Evolutionary conservation across 2,888 invertebrate species (phyloP), one percentile per base, ranked within the genome.

Genomic region (Euplexia lucipara): DNA sequence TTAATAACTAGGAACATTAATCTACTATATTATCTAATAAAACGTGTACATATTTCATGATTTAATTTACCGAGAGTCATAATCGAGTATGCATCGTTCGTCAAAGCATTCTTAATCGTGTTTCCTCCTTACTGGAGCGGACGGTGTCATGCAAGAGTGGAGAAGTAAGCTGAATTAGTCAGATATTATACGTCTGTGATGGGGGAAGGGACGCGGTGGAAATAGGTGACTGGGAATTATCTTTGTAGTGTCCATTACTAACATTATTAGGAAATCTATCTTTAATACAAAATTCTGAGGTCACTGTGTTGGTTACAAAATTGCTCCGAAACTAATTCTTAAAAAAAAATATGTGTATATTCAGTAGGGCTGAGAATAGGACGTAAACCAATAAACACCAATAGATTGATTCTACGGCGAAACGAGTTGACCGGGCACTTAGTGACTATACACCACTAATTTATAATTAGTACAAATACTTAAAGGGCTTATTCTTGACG

Each of bases 91-190:
- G 70, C 67, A 79, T 70, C 71, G 75, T 79, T 82, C 76, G 79
- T 89, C 90, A 86, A 86, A 88, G 90, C 83, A 83, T 82, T 81
- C 82, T 72, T 90, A 89, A 90, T 89, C 84, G 81, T 60, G 78
- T 88, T 87, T 76, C 62, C 60, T 63, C 72, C 57, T 71, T 53
- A 66, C 16, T 68, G 20, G 60, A 22, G 44, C 34, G 75, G 75
- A 83, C 9, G 59, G 62, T 3, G 5, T 54, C 49, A 84, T 74
- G 67, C 63, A n/a, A 66, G 42, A 77, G n/a, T 37, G 66, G 41
- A 45, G 35, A 35, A 51, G 54, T 63, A 30, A 44, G 12, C 12
- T 56, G 14, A 54, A 52, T 71, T 3, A 74, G 30, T 48, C n/a
- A 42, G 41, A 8, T 44, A 39, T 41, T 57, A 14, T 59, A 35